Base-by-base conservation (phyloP, 2,888 invertebrate species). In the Iphiclides podalirius region DNA sequence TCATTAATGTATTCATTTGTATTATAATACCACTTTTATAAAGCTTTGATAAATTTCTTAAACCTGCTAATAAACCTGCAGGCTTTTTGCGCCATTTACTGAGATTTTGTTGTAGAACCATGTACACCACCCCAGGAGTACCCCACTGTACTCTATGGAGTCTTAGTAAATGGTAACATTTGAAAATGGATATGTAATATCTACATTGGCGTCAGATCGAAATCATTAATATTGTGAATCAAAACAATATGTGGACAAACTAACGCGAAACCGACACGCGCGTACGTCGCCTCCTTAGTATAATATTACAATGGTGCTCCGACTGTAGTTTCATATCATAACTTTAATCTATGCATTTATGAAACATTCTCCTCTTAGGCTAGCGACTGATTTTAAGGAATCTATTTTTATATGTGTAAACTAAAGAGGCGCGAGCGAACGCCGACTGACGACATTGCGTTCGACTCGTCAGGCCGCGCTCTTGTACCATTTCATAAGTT, bases 271-370 rank as follows among this genome's bases (percentile, higher is more conserved):
- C n/a, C 11, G 31, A 31, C 48, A 36, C 51, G 50, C 34, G 47
- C 50, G 31, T 48, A 20, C 43, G 43, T 42, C 47, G 43, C 52
- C 23, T 35, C 33, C n/a, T 46, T 57, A 58, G 55, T 55, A 59
- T 58, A 60, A 66, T 66, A 67, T 69, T 67, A 62, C 72, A 72
- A 79, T 84, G 84, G 84, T 84, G 85, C 84, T 85, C 82, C 80
- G 75, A 77, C 72, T 75, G 75, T 81, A 83, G 79, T 77, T 77
- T 84, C 85, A 85, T 85, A 85, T 85, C 85, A 85, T 79, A 75
- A 75, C 71, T 80, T 65, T 75, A 78, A 80, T 72, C 70, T 80
- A 72, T 76, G 82, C 81, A 79, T 83, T 79, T 81, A 80, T 68
- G 68, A 73, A 74, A 69, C 67, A 68, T 75, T 80, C 77, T 81